Evolutionary conservation across 2,113 vertebrate genomes (phyloP), one percentile per base, ranked within the genome.

Genomic region (Nesogale talazaci): DNA sequence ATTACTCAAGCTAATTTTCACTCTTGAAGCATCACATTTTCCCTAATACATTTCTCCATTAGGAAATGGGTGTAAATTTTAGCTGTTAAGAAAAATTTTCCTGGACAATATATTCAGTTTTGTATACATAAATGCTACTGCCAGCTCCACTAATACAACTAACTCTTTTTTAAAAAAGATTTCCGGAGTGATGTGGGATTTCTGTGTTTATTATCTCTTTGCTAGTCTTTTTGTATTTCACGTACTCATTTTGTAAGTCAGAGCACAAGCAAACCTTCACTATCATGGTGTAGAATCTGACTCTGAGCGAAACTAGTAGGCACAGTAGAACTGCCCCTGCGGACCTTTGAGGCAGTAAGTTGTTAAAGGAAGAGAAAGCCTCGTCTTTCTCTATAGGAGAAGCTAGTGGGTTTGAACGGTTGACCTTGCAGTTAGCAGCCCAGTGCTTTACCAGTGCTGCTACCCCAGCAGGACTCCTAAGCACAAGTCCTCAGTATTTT

Each of bases 21-120:
- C 65, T 89, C 29, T 93, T 86, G 81, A 95, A 77, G 40, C n/a
- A 40, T 77, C 56, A 59, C 56, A 75, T 70, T 92, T 92, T 75
- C 63, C 59, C 31, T 25, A 5, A 89, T 77, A 59, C 8, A 92
- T 92, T 93, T 90, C 67, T 57, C 59, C 69, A 69, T 88, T 19
- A 85, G 40, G 91, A 85, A 87, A 72, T 40, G 72, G 29, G 59
- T 59, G 36, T 88, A 91, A 83, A 76, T 84, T 31, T 27, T 75
- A 88, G 59, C 40, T 57, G 82, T 10, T 25, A 74, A 72, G 86
- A 25, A 75, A 88, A 95, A 95, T 83, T 14, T 46, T 59, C 63
- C 57, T 82, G n/a, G 20, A 36, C 23, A 56, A 3, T 79, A 3
- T n/a, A 25, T 38, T 63, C 84, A 42, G 10, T 27, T 83, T 90